These are phyloP conservation scores for Actinia tenebrosa DNA, from an alignment of 64 coral and sea anemone genomes.

Conservation along the genomic window DNA sequence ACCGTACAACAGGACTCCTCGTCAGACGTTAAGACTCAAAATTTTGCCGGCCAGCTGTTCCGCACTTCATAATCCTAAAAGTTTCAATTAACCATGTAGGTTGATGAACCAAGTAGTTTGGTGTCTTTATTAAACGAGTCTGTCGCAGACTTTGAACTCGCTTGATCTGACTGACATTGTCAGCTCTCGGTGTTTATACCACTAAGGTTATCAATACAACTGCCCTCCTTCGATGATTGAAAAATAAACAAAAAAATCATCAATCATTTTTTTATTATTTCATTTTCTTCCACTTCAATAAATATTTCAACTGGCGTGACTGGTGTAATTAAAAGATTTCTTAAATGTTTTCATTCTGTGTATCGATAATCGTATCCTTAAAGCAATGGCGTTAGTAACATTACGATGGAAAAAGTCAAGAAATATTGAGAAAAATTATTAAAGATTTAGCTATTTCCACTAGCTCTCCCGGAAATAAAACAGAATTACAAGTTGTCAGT, in stretches of 20 bases:
- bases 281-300: not conserved
- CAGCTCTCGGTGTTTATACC: not conserved
- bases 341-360: too few species aligned
- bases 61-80: not conserved
- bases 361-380: too few species aligned
- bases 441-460: not conserved
- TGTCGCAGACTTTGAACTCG: not conserved
- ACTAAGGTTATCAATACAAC: not conserved
- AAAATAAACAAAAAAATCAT: not conserved
- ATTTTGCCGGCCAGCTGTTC: not conserved
- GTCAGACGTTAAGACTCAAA: not conserved
- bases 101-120: not conserved
- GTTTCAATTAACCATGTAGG: not conserved
- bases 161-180: constrained; percentile 5
- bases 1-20: too few species aligned
- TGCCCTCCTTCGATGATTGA: not conserved
- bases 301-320: not conserved
- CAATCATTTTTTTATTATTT: not conserved
- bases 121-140: not conserved
- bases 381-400: not conserved
- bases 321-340: not conserved
- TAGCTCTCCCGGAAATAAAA: not conserved
- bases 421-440: not conserved
- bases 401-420: not conserved
- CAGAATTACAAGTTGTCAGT: not conserved